Evolutionary conservation across 2,888 invertebrate species (phyloP).

Genomic region (Hemithea aestivaria): DNA sequence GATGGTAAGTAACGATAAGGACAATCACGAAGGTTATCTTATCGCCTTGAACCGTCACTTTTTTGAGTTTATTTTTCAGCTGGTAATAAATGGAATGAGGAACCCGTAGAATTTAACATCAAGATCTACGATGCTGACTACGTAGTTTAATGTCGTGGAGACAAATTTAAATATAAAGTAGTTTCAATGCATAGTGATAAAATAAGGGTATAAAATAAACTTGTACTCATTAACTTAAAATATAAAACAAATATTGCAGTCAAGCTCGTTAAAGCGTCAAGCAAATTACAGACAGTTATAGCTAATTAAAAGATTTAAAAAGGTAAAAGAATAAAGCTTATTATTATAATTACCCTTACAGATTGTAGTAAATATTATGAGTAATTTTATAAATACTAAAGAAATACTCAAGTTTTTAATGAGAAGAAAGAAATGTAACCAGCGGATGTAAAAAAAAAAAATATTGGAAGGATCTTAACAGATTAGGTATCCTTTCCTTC

Average conservation of each 20-base stretch:
- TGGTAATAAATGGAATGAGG: conserved; percentile 53
- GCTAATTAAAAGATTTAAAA: conserved; percentile 13
- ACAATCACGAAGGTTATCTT: conserved; percentile 69
- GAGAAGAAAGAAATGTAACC: no score
- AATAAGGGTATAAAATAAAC: no score
- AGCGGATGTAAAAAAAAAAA: background rate
- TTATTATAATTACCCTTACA: conserved; percentile 15
- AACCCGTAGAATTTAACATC: conserved; percentile 47
- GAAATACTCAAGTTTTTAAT: no score
- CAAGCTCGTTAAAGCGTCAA: conserved; percentile 3
- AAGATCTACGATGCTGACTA: conserved; percentile 29
- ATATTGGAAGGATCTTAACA: background rate
- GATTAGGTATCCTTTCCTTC: conserved; percentile 6
- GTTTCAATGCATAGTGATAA: no score
- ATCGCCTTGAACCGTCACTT: conserved; percentile 64
- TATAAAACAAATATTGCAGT: no score
- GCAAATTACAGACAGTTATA: conserved; percentile 4
- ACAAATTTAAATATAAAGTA: no score
- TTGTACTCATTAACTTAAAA: no score
- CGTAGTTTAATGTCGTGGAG: conserved; percentile 1
- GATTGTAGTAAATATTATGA: conserved; percentile 3
- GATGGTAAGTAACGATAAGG: conserved; percentile 56
- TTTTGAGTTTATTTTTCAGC: conserved; percentile 54
- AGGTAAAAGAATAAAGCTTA: conserved; percentile 17
- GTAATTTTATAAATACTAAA: no score